These are phyloP conservation scores for Vanessa cardui DNA, from an alignment of 2,888 invertebrate genomes.

Conservation along the genomic window DNA sequence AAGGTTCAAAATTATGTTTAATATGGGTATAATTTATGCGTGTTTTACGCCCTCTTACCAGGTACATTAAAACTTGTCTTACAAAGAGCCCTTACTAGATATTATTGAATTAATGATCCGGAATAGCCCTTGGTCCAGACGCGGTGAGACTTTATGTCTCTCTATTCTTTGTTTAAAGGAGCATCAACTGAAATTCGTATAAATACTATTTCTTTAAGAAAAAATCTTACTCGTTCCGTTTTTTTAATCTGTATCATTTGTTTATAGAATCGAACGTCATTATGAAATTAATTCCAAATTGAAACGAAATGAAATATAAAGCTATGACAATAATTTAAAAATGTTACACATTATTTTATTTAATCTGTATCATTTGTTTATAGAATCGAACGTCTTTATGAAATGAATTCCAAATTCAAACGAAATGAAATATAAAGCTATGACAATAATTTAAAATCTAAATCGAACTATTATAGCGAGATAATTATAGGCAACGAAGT, in stretches of 20 bases:
- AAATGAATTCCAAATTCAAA: too few relatives aligned
- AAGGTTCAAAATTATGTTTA: neutral
- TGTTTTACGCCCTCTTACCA: constrained; percentile 32
- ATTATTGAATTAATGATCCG: constrained; percentile 31
- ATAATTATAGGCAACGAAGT: constrained; percentile 47
- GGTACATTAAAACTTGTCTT: constrained; percentile 34
- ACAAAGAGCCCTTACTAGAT: constrained; percentile 32
- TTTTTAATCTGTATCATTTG: too few relatives aligned
- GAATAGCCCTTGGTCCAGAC: constrained; percentile 32
- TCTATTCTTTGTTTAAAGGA: constrained; percentile 2
- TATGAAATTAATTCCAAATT: too few relatives aligned
- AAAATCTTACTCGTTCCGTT: too few relatives aligned
- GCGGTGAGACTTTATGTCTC: constrained; percentile 27
- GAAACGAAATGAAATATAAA: neutral
- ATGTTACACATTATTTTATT: too few relatives aligned
- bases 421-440: neutral
- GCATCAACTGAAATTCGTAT: neutral
- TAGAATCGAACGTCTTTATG: too few relatives aligned
- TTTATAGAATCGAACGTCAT: too few relatives aligned
- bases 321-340: constrained; percentile 15
- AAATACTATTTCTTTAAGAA: too few relatives aligned
- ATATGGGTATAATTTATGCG: constrained; percentile 25
- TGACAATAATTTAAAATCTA: constrained; percentile 19
- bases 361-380: too few relatives aligned
- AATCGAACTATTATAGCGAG: constrained; percentile 32